Evolutionary conservation across 2,113 vertebrate species (phyloP), one percentile per base, ranked within the genome.

Genomic region (Neotoma lepida): DNA sequence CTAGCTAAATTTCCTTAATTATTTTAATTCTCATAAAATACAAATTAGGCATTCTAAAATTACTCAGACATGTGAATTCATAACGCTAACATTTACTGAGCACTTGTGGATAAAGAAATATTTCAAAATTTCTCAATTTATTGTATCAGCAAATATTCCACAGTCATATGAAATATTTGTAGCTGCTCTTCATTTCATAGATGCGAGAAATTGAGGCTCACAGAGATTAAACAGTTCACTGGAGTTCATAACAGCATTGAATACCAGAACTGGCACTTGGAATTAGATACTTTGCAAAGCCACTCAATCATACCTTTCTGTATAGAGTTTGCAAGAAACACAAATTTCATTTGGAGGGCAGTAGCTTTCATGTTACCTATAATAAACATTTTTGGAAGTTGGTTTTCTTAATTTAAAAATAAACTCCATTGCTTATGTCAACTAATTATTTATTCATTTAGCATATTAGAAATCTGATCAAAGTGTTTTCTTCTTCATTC

Each of bases 171-270:
- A 58, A n/a, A 46, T 70, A 54, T 1, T 5, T 64, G 12, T 14
- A 86, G 1, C n/a, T 71, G 39, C 1, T 24, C 33, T 93, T 85
- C 63, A 56, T 91, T 94, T 91, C 90, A 89, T 49, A 82, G 81
- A 82, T 56, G 30, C 88, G 6, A 90, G 58, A 70, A 93, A 80
- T 4, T 87, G 35, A 96, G 26, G 20, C 5, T 77, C 33, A 94
- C 61, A 76, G 15, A 68, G 6, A 6, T 91, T 89, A 71, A 91
- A 77, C 61, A 95, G 68, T 61, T 84, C 12, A 77, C 7, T 68
- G 9, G 22, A 51, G 12, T 63, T 88, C 22, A 90, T 41, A 90
- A 61, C 1, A 95, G 22, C 51, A 87, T 90, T 63, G 78, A 78
- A 9, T 84, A 6, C 1, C 7, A 87, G 26, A 87, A 85, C 12